Evolutionary conservation across 2,113 vertebrate species (phyloP).

Genomic region (Cinclus mexicanus): DNA sequence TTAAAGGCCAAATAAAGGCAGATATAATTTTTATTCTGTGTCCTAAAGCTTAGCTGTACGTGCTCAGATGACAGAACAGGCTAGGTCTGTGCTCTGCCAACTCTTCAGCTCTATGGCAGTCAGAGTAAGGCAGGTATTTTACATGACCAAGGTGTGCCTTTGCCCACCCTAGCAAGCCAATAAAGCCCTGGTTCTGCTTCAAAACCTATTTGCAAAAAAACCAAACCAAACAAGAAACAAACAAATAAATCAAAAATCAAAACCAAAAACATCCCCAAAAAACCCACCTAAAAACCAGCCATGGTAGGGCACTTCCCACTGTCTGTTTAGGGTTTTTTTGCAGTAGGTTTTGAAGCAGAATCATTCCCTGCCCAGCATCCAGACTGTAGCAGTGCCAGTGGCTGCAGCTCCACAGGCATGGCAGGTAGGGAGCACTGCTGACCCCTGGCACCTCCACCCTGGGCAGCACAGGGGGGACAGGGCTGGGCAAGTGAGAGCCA

Average conservation of each 20-base stretch:
- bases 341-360: neutral
- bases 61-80: neutral
- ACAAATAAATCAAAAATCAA: neutral
- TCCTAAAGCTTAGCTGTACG: neutral
- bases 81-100: neutral
- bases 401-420: neutral
- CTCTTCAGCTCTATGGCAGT: neutral
- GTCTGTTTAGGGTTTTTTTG: neutral
- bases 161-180: neutral
- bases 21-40: neutral
- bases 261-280: too few relatives aligned
- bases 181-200: neutral
- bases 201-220: neutral
- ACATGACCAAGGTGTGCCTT: neutral
- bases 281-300: rapidly evolving
- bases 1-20: neutral
- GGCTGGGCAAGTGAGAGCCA: neutral
- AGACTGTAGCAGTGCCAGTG: neutral
- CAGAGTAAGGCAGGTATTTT: neutral
- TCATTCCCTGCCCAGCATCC: neutral
- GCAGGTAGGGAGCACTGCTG: neutral
- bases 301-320: neutral
- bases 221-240: neutral
- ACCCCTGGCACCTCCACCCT: rapidly evolving
- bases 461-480: rapidly evolving